phyloP scores from a whole-genome alignment of 1,140 invertebrate genomes.

The Rhynchophorus ferrugineus region DNA sequence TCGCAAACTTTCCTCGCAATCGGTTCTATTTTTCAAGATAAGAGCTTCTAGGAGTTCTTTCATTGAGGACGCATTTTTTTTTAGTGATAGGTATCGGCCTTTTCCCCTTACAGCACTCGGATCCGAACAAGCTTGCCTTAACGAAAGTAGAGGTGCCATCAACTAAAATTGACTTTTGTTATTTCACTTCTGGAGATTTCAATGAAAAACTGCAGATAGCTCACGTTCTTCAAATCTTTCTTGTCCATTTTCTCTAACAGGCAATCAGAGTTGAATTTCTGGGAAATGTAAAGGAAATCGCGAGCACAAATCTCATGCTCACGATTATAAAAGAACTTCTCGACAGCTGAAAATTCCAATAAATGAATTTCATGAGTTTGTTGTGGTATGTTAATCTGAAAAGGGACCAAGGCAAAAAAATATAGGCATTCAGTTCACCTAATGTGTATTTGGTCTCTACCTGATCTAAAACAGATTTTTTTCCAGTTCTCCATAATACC shows the following conservation, averaged over 20 bases:
- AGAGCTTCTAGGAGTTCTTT: slow-evolving; percentile 59
- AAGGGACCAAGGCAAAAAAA: slow-evolving; percentile 5
- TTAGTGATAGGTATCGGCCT: slow-evolving; percentile 46
- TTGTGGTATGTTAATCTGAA: slow-evolving; percentile 44
- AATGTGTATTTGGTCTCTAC: too few relatives aligned
- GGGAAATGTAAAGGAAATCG: slow-evolving; percentile 31
- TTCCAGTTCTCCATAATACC: slow-evolving; percentile 64
- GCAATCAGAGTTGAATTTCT: slow-evolving; percentile 28
- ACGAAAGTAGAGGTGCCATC: slow-evolving; percentile 54
- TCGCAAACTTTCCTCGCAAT: slow-evolving; percentile 61
- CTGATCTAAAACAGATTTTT: slow-evolving; percentile 53
- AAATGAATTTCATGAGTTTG: slow-evolving; percentile 42
- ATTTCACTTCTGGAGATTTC: background rate
- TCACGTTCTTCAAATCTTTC: slow-evolving; percentile 33
- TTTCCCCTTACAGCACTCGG: slow-evolving; percentile 53
- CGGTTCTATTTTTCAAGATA: slow-evolving; percentile 54
- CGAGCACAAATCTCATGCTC: slow-evolving; percentile 40
- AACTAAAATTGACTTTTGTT: slow-evolving; percentile 38
- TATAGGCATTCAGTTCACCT: background rate
- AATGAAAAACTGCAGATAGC: background rate
- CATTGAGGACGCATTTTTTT: slow-evolving; percentile 56
- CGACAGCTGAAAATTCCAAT: slow-evolving; percentile 45
- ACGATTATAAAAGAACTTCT: slow-evolving; percentile 47
- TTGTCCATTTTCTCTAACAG: slow-evolving; percentile 34
- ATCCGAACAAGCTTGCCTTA: slow-evolving; percentile 68